phyloP scores from a whole-genome alignment of 2,888 invertebrate species.

The Argynnis bischoffii region DNA sequence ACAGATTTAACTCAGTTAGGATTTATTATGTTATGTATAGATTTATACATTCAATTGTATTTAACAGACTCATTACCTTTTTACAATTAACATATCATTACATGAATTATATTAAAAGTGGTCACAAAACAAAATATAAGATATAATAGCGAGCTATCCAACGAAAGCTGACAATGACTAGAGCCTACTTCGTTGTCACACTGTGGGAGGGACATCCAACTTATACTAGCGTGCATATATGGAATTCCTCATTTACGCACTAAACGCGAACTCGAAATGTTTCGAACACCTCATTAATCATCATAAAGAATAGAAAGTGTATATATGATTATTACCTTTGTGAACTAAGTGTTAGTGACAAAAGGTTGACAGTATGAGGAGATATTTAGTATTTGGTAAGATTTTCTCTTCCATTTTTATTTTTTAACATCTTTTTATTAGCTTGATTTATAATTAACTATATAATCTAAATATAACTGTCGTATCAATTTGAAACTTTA shows the following conservation, averaged over 20 bases:
- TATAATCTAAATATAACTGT: too few species aligned
- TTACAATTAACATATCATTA: too few species aligned
- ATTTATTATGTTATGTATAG: too few species aligned
- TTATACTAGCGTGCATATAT: slow-evolving; percentile 24
- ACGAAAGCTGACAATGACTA: background rate
- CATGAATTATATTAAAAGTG: too few species aligned
- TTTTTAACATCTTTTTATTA: background rate
- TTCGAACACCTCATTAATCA: slow-evolving; percentile 26
- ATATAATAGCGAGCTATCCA: background rate
- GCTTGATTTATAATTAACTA: background rate
- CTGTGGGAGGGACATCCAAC: slow-evolving; percentile 31
- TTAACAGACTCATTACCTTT: too few species aligned
- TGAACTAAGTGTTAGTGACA: slow-evolving; percentile 28
- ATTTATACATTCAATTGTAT: too few species aligned
- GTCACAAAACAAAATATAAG: too few species aligned
- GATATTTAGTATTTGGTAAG: slow-evolving; percentile 26
- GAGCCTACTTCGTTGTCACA: background rate
- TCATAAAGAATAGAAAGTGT: slow-evolving; percentile 24
- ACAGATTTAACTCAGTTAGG: too few species aligned
- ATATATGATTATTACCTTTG: slow-evolving; percentile 10
- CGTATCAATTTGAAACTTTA: too few species aligned
- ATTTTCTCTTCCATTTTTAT: background rate
- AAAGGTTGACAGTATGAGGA: slow-evolving; percentile 25
- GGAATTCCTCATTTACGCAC: slow-evolving; percentile 30
- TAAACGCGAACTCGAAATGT: slow-evolving; percentile 32